Evolutionary conservation across 2,888 invertebrate species (phyloP).

Genomic region (Vannuccia rotundouncinata): DNA sequence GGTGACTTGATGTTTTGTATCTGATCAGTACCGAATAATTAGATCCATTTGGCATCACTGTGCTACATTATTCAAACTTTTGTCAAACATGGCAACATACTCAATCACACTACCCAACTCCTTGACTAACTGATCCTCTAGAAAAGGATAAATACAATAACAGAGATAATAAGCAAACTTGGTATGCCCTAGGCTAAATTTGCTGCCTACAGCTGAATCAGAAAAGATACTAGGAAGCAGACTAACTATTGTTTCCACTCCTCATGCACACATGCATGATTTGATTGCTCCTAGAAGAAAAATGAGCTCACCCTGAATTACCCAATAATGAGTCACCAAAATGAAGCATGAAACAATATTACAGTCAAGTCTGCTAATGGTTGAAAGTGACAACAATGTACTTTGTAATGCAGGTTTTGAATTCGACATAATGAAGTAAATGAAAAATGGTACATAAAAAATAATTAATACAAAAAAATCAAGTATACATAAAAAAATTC

Average conservation of each 20-base stretch:
- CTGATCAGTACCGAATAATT: neutral
- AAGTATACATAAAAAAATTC: no score
- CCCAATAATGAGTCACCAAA: no score
- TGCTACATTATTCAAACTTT: neutral
- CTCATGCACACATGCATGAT: neutral
- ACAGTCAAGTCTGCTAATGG: no score
- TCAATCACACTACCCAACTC: neutral
- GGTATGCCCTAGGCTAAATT: neutral
- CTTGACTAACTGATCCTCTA: constrained; percentile 6
- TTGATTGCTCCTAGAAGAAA: neutral
- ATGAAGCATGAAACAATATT: no score
- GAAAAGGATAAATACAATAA: neutral
- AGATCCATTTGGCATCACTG: constrained; percentile 17
- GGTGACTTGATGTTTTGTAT: constrained; percentile 7
- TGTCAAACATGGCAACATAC: constrained; percentile 22
- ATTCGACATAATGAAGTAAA: no score
- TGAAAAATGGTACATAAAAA: no score
- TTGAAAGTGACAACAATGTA: no score
- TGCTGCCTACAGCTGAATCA: neutral
- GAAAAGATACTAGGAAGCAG: constrained; percentile 6
- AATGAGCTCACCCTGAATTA: neutral
- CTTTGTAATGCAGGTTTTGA: no score
- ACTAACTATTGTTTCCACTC: neutral
- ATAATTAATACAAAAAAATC: no score
- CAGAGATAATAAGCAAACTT: constrained; percentile 15